phyloP scores from a whole-genome alignment of 2,113 vertebrate species.

The Ailuropoda melanoleuca region DNA sequence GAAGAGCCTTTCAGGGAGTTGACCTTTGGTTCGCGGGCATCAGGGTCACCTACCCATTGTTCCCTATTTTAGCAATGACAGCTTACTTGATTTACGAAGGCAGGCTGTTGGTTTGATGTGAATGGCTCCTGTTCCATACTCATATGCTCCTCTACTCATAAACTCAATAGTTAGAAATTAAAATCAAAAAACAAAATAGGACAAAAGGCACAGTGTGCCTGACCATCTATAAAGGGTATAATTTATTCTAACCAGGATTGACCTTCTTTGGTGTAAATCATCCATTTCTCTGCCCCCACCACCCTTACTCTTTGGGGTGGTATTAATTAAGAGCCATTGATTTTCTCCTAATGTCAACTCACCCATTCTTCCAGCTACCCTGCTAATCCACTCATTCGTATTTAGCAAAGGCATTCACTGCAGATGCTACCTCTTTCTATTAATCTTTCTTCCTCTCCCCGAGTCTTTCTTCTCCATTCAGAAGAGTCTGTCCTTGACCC shows the following conservation, averaged over 20 bases:
- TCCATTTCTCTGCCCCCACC: neutral
- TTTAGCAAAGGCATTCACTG: neutral
- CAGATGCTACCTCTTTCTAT: neutral
- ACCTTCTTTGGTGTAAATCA: slow-evolving; percentile 42
- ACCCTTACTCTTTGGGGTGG: slow-evolving; percentile 15
- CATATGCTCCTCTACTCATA: neutral
- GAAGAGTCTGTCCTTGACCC: slow-evolving; percentile 69
- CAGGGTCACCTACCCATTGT: neutral
- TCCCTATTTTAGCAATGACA: neutral
- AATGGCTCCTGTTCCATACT: neutral
- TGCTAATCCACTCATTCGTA: neutral
- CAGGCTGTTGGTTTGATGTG: neutral
- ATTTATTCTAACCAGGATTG: neutral
- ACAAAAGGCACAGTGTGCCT: neutral
- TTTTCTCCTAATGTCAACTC: slow-evolving; percentile 42
- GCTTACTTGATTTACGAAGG: neutral
- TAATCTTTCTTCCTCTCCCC: slow-evolving; percentile 1
- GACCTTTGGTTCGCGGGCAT: neutral
- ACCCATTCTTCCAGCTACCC: neutral
- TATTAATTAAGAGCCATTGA: slow-evolving; percentile 60
- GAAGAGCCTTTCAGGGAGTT: neutral
- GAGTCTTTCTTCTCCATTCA: slow-evolving; percentile 37
- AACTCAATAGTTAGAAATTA: neutral
- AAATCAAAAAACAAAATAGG: neutral
- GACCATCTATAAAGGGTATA: neutral